Conservation (phyloP, 37 sponge, comb jelly and placozoan species). For the Haliclona indistincta region DNA sequence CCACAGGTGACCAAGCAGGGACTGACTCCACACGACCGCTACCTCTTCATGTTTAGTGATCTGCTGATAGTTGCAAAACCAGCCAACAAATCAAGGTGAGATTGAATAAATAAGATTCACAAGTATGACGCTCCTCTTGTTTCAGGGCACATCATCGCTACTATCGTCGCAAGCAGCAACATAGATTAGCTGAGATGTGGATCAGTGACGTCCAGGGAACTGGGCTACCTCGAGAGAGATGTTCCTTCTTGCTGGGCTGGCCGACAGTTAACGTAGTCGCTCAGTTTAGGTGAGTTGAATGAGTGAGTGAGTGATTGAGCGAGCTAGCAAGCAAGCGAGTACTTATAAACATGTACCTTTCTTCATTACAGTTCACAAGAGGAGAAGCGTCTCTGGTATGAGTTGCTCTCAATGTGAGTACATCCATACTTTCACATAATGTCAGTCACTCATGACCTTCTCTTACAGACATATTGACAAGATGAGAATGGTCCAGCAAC, state of each 20-base stretch:
- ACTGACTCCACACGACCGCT: constrained; percentile 40
- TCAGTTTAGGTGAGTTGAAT: constrained; percentile 49
- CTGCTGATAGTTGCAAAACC: constrained; percentile 68
- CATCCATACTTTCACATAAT: too few species aligned
- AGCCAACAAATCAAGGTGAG: constrained; percentile 34
- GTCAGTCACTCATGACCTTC: too few species aligned
- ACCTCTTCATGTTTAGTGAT: constrained; percentile 73
- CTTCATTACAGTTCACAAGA: constrained; percentile 31
- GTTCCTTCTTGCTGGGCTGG: constrained; percentile 68
- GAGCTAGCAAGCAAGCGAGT: too few species aligned
- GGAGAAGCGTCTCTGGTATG: constrained; percentile 50
- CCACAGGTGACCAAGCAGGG: not conserved
- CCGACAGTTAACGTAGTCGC: constrained; percentile 54
- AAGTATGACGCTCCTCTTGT: not conserved
- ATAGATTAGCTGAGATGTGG: constrained; percentile 69
- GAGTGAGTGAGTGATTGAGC: too few species aligned
- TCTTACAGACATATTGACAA: too few species aligned
- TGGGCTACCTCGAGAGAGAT: not conserved
- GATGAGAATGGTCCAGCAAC: too few species aligned
- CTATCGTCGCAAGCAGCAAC: constrained; percentile 41
- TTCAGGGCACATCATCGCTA: constrained; percentile 17
- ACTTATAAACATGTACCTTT: too few species aligned
- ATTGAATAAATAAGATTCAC: not conserved
- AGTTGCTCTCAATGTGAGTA: constrained; percentile 41
- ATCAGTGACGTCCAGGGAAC: constrained; percentile 41